Conservation (phyloP, 2,797 vertebrate species). For the Taeniopygia guttata region DNA sequence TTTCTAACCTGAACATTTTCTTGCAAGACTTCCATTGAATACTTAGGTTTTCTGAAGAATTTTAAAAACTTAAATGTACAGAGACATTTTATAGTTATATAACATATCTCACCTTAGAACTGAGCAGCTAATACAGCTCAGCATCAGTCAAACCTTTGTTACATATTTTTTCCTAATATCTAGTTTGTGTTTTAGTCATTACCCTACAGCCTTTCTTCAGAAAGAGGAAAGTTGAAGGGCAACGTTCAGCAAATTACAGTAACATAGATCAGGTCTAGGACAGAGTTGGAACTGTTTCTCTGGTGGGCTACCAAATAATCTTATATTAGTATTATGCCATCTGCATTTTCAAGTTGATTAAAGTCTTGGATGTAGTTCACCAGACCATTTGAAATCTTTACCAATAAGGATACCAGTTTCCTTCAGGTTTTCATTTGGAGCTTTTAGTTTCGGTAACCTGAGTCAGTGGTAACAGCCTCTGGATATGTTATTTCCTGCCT, state of each 20-base stretch:
- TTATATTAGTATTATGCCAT: neutral
- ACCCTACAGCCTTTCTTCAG: neutral
- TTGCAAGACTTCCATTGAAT: neutral
- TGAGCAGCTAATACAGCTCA: neutral
- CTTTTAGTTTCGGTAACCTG: neutral
- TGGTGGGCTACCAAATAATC: neutral
- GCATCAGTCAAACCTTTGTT: neutral
- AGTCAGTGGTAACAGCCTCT: neutral
- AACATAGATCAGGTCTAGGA: neutral
- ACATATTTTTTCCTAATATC: neutral
- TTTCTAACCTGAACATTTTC: neutral
- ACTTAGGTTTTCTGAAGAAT: neutral
- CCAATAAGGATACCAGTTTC: neutral
- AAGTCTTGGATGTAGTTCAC: neutral
- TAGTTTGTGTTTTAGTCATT: neutral
- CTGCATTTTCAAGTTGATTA: neutral
- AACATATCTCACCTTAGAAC: neutral
- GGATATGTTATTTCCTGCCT: neutral
- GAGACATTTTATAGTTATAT: neutral
- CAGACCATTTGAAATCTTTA: neutral
- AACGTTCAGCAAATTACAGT: neutral
- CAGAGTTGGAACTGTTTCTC: neutral
- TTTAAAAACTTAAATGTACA: neutral
- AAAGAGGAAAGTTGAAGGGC: neutral
- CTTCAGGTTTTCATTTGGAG: neutral